phyloP scores from a whole-genome alignment of 2,888 invertebrate species.

The Sarcophaga caerulescens region DNA sequence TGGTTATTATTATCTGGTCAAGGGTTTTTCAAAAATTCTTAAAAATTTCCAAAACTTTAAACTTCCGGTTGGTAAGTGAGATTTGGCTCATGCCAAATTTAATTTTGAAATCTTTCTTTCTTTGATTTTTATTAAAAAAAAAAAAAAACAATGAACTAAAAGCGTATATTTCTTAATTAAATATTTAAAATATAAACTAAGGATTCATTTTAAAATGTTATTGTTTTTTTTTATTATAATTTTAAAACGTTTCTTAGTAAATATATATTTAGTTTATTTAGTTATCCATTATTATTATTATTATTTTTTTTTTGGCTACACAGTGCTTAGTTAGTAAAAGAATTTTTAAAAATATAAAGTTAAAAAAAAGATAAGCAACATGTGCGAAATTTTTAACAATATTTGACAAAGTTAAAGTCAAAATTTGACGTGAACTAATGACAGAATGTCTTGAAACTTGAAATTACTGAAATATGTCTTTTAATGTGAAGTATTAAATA shows the following conservation, averaged over 20 bases:
- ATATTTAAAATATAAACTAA: conserved; percentile 44
- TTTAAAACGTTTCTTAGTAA: conserved; percentile 55
- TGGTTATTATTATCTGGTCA: conserved; percentile 17
- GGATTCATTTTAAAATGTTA: conserved; percentile 51
- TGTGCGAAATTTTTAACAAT: too few species aligned
- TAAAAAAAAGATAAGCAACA: background rate
- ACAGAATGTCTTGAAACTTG: too few species aligned
- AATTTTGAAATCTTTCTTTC: conserved; percentile 30
- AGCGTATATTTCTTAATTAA: background rate
- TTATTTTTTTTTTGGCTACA: conserved; percentile 55
- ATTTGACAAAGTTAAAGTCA: too few species aligned
- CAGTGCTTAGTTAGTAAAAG: conserved; percentile 39
- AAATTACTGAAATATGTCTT: too few species aligned
- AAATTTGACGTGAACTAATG: too few species aligned
- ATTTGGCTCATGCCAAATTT: conserved; percentile 35
- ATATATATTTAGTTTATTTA: conserved; percentile 52
- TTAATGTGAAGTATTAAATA: too few species aligned
- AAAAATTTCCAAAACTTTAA: conserved; percentile 55
- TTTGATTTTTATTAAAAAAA: conserved; percentile 8
- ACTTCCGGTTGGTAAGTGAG: conserved; percentile 59
- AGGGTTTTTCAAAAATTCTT: conserved; percentile 50
- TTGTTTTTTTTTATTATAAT: conserved; percentile 24
- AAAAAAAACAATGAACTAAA: conserved; percentile 28
- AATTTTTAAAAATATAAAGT: background rate
- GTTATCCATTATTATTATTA: background rate